phyloP scores from a whole-genome alignment of 2,888 invertebrate genomes.

The Andrena praecox region DNA sequence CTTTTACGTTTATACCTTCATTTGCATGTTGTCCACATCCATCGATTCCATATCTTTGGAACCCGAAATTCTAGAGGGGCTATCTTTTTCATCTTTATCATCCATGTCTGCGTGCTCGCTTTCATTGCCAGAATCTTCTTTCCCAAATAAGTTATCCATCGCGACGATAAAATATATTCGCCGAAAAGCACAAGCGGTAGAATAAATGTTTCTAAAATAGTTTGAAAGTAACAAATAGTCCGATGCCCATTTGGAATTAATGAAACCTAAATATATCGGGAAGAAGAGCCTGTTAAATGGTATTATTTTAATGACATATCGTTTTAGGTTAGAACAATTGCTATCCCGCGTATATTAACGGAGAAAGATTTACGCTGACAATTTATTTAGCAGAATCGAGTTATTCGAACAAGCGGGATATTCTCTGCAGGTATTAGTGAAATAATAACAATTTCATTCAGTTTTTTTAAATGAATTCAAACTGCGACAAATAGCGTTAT shows the following conservation, averaged over 20 bases:
- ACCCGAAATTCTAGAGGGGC: constrained; percentile 36
- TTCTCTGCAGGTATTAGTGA: not conserved
- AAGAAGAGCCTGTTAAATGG: not conserved
- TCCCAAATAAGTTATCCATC: constrained; percentile 80
- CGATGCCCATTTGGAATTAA: not conserved
- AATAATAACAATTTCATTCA: not conserved
- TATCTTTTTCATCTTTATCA: constrained; percentile 66
- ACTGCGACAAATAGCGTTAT: not conserved
- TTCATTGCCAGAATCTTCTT: constrained; percentile 79
- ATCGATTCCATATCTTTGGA: constrained; percentile 68
- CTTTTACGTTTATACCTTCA: constrained; percentile 66
- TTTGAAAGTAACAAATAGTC: not conserved
- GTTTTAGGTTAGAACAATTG: constrained; percentile 28
- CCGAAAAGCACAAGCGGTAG: not conserved
- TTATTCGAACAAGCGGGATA: not conserved
- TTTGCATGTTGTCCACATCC: constrained; percentile 63
- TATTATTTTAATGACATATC: not conserved
- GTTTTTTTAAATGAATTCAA: not conserved
- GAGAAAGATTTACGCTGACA: not conserved
- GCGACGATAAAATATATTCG: not conserved
- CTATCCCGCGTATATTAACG: not conserved
- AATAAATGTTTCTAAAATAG: not conserved
- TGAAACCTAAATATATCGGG: not conserved
- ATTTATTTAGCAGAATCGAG: not conserved
- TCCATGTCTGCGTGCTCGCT: constrained; percentile 72